A percentile compares a stretch with the other conserved stretches of the same genome.
Conservation (phyloP, 2,888 invertebrate species). For the Perdita meconis region DNA sequence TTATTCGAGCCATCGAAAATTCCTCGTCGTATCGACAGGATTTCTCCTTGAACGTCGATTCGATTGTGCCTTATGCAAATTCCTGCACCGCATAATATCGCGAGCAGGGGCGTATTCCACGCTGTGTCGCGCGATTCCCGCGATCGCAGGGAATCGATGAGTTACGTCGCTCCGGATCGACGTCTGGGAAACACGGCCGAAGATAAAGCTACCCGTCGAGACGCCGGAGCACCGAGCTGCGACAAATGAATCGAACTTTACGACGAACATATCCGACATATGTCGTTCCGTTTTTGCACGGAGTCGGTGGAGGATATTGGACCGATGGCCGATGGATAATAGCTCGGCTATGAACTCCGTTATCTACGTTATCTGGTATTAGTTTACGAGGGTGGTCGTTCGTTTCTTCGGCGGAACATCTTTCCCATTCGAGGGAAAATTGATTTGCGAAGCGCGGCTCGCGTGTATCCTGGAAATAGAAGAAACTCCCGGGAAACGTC, state of each 20-base stretch:
- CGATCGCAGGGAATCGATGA: slow-evolving; percentile 33
- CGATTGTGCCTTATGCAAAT: slow-evolving; percentile 20
- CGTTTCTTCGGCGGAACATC: no score
- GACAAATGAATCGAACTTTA: slow-evolving; percentile 36
- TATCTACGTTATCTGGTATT: no score
- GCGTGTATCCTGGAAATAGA: slow-evolving; percentile 1
- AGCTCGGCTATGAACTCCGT: no score
- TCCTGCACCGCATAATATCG: not conserved
- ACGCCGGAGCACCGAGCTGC: slow-evolving; percentile 8
- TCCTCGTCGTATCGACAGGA: not conserved
- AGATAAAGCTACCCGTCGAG: slow-evolving; percentile 20
- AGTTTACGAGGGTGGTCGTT: no score
- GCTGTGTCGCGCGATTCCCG: not conserved
- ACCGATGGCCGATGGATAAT: not conserved
- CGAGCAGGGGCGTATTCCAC: not conserved
- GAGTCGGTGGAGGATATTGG: not conserved
- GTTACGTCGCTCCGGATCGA: slow-evolving; percentile 22
- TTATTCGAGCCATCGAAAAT: slow-evolving; percentile 7
- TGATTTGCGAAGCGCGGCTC: not conserved
- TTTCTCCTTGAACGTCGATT: not conserved
- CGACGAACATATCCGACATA: slow-evolving; percentile 1
- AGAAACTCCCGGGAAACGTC: not conserved
- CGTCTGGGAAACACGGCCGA: slow-evolving; percentile 5
- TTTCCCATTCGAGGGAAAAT: no score
- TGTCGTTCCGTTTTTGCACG: not conserved